Conservation (phyloP, 2,888 invertebrate species). For the Cynaeus angustus region DNA sequence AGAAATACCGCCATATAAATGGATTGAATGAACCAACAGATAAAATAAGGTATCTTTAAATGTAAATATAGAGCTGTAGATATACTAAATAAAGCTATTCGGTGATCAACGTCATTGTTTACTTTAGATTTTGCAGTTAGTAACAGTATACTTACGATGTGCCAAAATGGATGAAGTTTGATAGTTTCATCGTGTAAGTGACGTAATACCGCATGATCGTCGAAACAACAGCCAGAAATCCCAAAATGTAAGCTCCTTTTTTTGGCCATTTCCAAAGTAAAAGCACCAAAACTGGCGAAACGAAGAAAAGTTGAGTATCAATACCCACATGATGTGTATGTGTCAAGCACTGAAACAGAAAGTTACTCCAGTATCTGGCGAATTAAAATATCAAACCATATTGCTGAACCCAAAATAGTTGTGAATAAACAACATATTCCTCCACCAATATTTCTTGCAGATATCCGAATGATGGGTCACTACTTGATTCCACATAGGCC, state of each 20-base stretch:
- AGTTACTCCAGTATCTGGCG: not conserved
- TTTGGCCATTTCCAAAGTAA: constrained; percentile 78
- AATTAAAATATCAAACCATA: constrained; percentile 72
- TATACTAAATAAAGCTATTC: no score
- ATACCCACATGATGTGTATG: constrained; percentile 84
- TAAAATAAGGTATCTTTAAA: no score
- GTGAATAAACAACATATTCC: constrained; percentile 81
- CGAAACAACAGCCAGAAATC: constrained; percentile 73
- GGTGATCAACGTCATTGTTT: no score
- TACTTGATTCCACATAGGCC: constrained; percentile 82
- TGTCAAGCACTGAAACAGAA: constrained; percentile 76
- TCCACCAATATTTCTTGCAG: constrained; percentile 82
- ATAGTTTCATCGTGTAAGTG: constrained; percentile 76
- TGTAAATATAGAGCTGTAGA: no score
- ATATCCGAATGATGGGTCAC: constrained; percentile 80
- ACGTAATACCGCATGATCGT: constrained; percentile 78
- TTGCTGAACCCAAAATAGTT: constrained; percentile 83
- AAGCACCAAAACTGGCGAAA: constrained; percentile 77
- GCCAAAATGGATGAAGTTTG: constrained; percentile 81
- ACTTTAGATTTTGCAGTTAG: no score
- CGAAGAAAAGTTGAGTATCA: constrained; percentile 79
- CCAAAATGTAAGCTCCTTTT: constrained; percentile 72
- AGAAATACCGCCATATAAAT: no score
- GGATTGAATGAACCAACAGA: no score
- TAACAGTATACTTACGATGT: constrained; percentile 80